phyloP scores from a whole-genome alignment of 2,113 vertebrate genomes.

The Penelope pileata region DNA sequence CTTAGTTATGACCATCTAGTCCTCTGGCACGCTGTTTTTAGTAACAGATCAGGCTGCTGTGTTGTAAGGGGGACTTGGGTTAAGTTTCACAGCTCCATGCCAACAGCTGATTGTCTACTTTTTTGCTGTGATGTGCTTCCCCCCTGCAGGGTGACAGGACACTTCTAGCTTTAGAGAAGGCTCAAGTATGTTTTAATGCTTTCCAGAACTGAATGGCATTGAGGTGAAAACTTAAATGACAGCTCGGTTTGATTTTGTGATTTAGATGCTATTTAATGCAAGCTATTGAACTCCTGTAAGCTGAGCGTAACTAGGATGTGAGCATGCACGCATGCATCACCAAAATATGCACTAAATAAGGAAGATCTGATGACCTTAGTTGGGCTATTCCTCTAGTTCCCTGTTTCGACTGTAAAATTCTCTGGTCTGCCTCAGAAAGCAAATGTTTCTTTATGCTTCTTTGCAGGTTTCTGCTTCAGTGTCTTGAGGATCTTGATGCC shows the following conservation, averaged over 20 bases:
- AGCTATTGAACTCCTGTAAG: not conserved
- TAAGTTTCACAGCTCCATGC: not conserved
- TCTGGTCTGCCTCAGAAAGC: not conserved
- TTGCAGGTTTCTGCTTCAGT: slow-evolving; percentile 91
- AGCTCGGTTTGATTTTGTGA: not conserved
- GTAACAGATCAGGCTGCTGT: slow-evolving; percentile 9
- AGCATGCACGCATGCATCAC: not conserved
- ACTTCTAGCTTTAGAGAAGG: not conserved
- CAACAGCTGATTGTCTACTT: not conserved
- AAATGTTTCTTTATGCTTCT: not conserved
- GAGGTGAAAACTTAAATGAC: not conserved
- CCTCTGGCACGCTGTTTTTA: not conserved
- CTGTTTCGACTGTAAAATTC: not conserved
- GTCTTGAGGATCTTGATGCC: slow-evolving; percentile 93
- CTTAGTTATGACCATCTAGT: not conserved
- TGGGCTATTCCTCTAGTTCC: not conserved
- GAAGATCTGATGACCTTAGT: not conserved
- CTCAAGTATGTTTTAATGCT: not conserved
- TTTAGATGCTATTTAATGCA: not conserved
- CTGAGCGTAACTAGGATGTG: not conserved
- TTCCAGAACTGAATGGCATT: not conserved
- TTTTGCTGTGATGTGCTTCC: not conserved
- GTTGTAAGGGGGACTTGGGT: not conserved
- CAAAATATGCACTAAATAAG: not conserved
- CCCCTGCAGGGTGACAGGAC: not conserved